Evolutionary conservation across 2,888 invertebrate genomes (phyloP).

Genomic region (Ischnura elegans): DNA sequence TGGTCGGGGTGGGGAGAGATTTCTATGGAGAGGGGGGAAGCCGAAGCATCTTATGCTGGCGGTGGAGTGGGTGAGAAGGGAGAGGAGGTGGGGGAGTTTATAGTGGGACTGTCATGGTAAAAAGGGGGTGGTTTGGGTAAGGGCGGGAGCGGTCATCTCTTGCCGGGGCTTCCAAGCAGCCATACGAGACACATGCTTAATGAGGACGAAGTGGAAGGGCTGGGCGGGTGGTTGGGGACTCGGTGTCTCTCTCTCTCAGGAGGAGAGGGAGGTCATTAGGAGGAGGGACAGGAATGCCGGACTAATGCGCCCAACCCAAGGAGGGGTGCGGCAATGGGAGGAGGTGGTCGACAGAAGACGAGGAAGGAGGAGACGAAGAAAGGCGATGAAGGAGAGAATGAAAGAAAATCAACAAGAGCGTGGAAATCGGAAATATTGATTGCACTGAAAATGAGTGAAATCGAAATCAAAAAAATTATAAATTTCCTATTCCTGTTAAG

Average conservation of each 20-base stretch:
- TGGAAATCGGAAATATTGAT: not conserved
- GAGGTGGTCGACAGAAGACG: not conserved
- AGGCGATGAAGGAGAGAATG: not conserved
- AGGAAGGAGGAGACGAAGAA: not conserved
- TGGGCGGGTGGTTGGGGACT: not conserved
- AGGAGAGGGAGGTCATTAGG: conserved; percentile 59
- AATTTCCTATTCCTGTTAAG: too few relatives aligned
- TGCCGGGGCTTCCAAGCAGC: conserved; percentile 45
- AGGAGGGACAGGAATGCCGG: conserved; percentile 52
- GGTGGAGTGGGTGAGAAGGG: not conserved
- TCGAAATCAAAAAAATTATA: not conserved
- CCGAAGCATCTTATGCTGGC: too few relatives aligned
- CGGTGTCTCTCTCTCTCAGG: not conserved
- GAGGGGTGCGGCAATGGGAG: not conserved
- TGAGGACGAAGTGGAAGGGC: conserved; percentile 43
- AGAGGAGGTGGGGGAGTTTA: not conserved
- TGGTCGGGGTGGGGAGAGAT: not conserved
- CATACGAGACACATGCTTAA: conserved; percentile 57
- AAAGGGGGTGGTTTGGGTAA: not conserved
- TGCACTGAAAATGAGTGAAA: not conserved
- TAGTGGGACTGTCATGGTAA: not conserved
- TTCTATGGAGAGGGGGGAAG: not conserved
- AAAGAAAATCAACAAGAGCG: not conserved
- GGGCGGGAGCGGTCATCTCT: conserved; percentile 52
- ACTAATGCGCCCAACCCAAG: conserved; percentile 59